A percentile compares a stretch with the other conserved stretches of the same genome.
phyloP scores from a whole-genome alignment of 2,888 invertebrate genomes.

The Hypselothyrea guttata region DNA sequence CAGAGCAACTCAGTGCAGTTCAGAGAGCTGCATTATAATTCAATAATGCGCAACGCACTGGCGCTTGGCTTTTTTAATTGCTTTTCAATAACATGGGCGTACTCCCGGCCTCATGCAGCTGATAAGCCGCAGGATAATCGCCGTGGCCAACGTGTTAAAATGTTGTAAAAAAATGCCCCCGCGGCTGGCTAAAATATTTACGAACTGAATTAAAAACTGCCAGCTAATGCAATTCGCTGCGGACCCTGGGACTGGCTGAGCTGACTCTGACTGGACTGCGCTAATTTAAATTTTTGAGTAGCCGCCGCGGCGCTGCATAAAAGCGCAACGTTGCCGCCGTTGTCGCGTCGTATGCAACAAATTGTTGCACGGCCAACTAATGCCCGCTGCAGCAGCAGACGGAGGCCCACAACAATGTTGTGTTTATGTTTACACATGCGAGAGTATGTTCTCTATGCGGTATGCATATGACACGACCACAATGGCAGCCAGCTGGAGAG shows the following conservation, averaged over 20 bases:
- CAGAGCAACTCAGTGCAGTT: not conserved
- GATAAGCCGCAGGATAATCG: constrained; percentile 67
- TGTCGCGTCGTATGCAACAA: constrained; percentile 61
- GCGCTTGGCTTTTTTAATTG: constrained; percentile 78
- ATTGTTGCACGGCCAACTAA: constrained; percentile 69
- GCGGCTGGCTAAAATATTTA: constrained; percentile 60
- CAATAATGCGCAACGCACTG: constrained; percentile 65
- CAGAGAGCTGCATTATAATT: constrained; percentile 59
- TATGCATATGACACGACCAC: constrained; percentile 49
- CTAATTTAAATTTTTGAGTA: constrained; percentile 76
- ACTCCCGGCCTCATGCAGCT: constrained; percentile 14
- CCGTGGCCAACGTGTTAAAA: constrained; percentile 55
- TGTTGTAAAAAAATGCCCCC: constrained; percentile 49
- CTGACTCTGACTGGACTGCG: constrained; percentile 27
- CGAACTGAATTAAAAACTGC: constrained; percentile 59
- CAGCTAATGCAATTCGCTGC: constrained; percentile 66
- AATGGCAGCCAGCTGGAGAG: no score
- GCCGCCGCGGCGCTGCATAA: constrained; percentile 38
- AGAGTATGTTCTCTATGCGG: not conserved
- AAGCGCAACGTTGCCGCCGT: constrained; percentile 45
- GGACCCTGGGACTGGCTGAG: not conserved
- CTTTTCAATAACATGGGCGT: constrained; percentile 77
- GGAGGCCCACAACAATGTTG: constrained; percentile 60
- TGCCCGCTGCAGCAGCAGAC: constrained; percentile 23
- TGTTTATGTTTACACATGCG: constrained; percentile 73